phyloP scores from a whole-genome alignment of 2,113 vertebrate genomes.

The Amphiprion ocellaris region DNA sequence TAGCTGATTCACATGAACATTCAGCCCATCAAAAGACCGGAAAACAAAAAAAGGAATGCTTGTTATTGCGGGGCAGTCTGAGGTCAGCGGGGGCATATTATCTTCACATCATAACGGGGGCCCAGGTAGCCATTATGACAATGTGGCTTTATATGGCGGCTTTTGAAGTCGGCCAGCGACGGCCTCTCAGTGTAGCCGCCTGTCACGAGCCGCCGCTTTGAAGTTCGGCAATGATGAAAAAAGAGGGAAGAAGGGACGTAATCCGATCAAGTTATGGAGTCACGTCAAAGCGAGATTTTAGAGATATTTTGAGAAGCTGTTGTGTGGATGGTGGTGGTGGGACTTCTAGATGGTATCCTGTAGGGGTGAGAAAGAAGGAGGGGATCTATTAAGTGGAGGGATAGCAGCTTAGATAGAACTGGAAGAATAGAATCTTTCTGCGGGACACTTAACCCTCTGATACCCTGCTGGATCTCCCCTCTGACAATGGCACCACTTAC shows the following conservation, averaged over 20 bases:
- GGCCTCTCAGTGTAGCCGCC: conserved; percentile 62
- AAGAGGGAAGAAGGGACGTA: background rate
- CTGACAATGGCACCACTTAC: conserved; percentile 82
- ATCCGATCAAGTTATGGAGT: conserved; percentile 59
- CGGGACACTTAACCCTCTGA: conserved; percentile 87
- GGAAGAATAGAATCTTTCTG: conserved; percentile 80
- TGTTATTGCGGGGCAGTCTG: conserved; percentile 33
- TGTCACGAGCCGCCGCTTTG: conserved; percentile 70
- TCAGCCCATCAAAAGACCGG: conserved; percentile 13
- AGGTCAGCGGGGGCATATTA: conserved; percentile 57
- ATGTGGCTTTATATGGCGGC: conserved; percentile 62
- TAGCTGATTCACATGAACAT: conserved; percentile 15
- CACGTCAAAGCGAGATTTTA: conserved; percentile 52
- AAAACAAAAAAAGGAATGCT: conserved; percentile 12
- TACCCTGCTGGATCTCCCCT: conserved; percentile 65
- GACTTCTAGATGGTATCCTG: conserved; percentile 20
- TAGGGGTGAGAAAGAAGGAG: background rate
- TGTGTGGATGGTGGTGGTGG: background rate
- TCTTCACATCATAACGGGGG: conserved; percentile 72
- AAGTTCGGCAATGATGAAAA: conserved; percentile 59
- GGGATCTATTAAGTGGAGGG: conserved; percentile 55
- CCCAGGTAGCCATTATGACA: conserved; percentile 67
- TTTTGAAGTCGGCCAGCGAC: conserved; percentile 74
- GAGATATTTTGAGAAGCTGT: conserved; percentile 33
- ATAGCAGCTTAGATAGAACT: conserved; percentile 75